Evolutionary conservation across 2,113 vertebrate genomes (phyloP).

Genomic region (Bubalus kerabau): DNA sequence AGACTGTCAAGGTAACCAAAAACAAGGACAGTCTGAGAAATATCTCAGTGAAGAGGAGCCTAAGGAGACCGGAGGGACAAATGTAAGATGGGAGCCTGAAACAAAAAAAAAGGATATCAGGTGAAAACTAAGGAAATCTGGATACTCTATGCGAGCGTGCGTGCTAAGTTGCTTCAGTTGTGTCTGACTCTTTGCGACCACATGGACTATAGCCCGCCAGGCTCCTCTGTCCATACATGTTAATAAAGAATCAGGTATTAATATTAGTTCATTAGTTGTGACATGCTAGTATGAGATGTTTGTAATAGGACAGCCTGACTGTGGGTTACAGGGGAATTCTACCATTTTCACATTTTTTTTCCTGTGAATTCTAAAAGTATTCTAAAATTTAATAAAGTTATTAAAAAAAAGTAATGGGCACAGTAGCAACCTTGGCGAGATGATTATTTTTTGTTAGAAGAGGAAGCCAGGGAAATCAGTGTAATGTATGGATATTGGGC

Average conservation of each 20-base stretch:
- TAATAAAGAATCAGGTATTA: background rate
- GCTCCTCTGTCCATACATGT: background rate
- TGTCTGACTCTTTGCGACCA: accelerated
- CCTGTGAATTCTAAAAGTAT: background rate
- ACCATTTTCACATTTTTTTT: background rate
- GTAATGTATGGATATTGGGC: background rate
- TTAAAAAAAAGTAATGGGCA: background rate
- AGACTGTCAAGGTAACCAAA: background rate
- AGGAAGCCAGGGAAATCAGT: background rate
- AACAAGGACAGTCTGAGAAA: background rate
- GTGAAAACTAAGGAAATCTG: background rate
- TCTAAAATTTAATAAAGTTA: background rate
- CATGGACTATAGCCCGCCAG: background rate
- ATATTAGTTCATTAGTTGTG: background rate
- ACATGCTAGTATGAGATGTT: background rate
- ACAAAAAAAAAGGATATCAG: background rate
- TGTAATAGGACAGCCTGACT: background rate
- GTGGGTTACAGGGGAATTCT: background rate
- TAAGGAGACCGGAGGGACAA: background rate
- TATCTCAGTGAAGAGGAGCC: background rate
- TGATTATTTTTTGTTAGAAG: background rate
- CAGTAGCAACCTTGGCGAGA: background rate
- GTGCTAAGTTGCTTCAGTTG: background rate
- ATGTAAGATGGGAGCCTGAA: background rate
- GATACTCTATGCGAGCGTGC: background rate